These are phyloP conservation scores for Porites lobata DNA, from an alignment of 92 coral and sea anemone species.

Conservation along the genomic window DNA sequence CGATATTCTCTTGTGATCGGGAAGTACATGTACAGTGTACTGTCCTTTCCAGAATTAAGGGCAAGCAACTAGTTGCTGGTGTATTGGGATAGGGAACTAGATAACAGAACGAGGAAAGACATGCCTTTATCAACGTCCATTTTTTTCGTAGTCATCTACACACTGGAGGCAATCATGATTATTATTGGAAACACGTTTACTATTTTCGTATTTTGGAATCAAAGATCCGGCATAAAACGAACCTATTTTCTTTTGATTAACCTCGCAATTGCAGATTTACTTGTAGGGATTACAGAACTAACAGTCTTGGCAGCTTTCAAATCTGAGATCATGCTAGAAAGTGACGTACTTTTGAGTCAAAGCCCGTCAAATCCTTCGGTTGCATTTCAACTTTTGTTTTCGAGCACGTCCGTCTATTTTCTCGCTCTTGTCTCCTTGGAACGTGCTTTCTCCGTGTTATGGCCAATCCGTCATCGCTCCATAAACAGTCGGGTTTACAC, in stretches of 20 bases:
- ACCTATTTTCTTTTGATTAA: constrained; percentile 16
- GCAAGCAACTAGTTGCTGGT: too few species aligned
- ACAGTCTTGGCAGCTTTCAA: background rate
- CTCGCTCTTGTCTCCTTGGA: constrained; percentile 20
- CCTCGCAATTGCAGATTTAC: constrained; percentile 9
- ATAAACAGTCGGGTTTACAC: background rate
- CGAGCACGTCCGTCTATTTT: constrained; percentile 18
- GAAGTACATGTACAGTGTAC: too few species aligned
- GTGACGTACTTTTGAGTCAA: background rate
- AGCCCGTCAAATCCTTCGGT: background rate
- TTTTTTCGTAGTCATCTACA: background rate
- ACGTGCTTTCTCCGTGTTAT: constrained; percentile 1
- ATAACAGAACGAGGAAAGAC: background rate
- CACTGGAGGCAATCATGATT: background rate
- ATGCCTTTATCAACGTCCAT: background rate
- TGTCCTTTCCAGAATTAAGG: too few species aligned
- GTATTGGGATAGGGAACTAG: too few species aligned
- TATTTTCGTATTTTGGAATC: background rate
- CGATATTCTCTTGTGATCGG: too few species aligned
- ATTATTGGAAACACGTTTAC: constrained; percentile 1
- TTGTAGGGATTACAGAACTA: background rate
- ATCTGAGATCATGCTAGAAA: background rate
- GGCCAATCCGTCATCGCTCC: constrained; percentile 21
- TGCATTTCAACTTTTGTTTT: background rate
- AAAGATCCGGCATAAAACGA: background rate